Percentiles rank a stretch among this genome's conserved stretches.
These are phyloP conservation scores for Cinclus mexicanus DNA, from an alignment of 2,113 vertebrate species.

Conservation along the genomic window DNA sequence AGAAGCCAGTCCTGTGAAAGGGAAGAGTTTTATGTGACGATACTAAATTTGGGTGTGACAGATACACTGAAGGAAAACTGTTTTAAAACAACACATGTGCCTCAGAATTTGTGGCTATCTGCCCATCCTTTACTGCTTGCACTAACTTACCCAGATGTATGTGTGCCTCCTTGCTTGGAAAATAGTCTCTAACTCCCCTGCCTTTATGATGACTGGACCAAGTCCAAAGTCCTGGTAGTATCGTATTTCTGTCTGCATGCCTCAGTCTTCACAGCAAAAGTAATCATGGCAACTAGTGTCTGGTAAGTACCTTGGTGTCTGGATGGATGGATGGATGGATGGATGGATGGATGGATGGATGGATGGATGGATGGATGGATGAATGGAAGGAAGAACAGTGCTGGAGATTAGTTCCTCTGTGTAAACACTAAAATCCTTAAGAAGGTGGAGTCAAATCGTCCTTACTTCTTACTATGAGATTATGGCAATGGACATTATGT, in stretches of 20 bases:
- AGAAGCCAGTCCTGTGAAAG: background rate
- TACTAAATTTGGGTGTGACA: slow-evolving; percentile 19
- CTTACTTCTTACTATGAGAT: background rate
- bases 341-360: background rate
- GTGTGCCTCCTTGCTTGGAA: slow-evolving; percentile 13
- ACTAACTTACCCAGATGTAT: slow-evolving; percentile 42
- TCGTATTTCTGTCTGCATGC: slow-evolving; percentile 47
- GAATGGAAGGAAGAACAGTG: background rate
- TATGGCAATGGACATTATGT: background rate
- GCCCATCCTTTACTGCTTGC: background rate
- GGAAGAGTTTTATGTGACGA: background rate
- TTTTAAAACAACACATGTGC: slow-evolving; percentile 24
- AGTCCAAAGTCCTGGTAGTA: background rate
- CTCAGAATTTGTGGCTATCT: slow-evolving; percentile 43
- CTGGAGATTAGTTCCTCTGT: background rate
- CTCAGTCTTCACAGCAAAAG: slow-evolving; percentile 36
- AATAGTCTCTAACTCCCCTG: slow-evolving; percentile 21
- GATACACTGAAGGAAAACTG: slow-evolving; percentile 2
- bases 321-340: background rate
- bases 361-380: background rate
- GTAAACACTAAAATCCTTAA: background rate
- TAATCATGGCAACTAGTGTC: background rate
- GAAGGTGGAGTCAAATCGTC: background rate
- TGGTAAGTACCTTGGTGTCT: background rate
- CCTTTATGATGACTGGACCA: background rate